Percentiles rank a stretch among this genome's conserved stretches.
Conservation (phyloP, 2,113 vertebrate species). For the Clarias batrachus region DNA sequence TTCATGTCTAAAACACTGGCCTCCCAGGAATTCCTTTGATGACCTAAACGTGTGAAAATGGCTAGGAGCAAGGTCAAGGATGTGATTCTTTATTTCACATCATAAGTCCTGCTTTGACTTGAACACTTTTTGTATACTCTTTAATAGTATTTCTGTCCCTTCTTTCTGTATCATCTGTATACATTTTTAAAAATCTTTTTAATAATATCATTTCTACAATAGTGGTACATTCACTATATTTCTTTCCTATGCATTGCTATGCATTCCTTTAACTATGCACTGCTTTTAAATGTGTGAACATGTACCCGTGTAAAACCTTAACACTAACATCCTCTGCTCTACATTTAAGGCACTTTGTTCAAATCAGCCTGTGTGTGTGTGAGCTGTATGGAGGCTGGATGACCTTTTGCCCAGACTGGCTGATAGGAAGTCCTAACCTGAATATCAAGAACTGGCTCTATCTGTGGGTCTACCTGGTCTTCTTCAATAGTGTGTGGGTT, state of each 20-base stretch:
- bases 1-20: too few species aligned
- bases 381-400: slow-evolving; percentile 76
- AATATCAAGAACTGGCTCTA: slow-evolving; percentile 72
- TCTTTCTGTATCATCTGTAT: neutral
- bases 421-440: slow-evolving; percentile 72
- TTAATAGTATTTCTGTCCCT: neutral
- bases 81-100: too few species aligned
- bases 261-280: neutral
- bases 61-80: too few species aligned
- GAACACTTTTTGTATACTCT: neutral
- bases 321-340: neutral
- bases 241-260: too few species aligned
- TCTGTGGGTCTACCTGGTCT: slow-evolving; percentile 78
- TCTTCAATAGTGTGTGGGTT: slow-evolving; percentile 75
- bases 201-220: neutral
- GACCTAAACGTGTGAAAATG: too few species aligned
- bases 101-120: too few species aligned
- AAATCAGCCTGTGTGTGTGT: slow-evolving; percentile 73
- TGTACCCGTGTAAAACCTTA: neutral
- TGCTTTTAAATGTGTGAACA: neutral
- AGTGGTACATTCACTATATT: neutral
- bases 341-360: slow-evolving; percentile 75
- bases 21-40: too few species aligned
- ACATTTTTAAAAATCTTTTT: neutral
- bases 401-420: slow-evolving; percentile 76